These are phyloP conservation scores for Cetonia aurata DNA, from an alignment of 2,888 invertebrate species.

Conservation along the genomic window DNA sequence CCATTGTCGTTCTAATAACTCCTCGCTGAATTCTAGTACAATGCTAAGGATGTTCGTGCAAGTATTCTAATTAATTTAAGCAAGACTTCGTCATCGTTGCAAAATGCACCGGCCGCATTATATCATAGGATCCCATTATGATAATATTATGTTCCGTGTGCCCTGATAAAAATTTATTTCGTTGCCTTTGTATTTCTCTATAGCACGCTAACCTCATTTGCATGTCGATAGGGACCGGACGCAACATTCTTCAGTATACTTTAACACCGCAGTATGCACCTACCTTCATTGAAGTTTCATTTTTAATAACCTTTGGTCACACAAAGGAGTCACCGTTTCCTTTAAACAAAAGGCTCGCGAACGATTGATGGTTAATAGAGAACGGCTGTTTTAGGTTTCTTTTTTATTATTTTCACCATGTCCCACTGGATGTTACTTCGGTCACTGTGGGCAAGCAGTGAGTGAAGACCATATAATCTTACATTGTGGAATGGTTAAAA, in stretches of 20 bases:
- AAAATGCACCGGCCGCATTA: not conserved
- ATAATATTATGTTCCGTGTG: not conserved
- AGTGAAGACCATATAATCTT: too few relatives aligned
- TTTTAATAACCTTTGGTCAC: conserved; percentile 19
- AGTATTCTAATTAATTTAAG: too few relatives aligned
- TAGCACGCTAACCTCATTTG: conserved; percentile 26
- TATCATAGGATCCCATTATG: not conserved
- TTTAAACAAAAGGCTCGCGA: not conserved
- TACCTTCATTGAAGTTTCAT: conserved; percentile 17
- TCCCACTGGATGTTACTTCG: too few relatives aligned
- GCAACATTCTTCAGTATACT: conserved; percentile 28
- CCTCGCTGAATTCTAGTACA: too few relatives aligned
- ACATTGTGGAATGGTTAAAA: too few relatives aligned
- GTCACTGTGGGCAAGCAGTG: too few relatives aligned
- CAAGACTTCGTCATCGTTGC: too few relatives aligned
- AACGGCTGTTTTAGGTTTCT: too few relatives aligned
- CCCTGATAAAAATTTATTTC: conserved; percentile 17
- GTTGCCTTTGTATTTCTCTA: conserved; percentile 15
- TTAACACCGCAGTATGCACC: not conserved
- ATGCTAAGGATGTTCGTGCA: too few relatives aligned
- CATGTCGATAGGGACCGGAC: conserved; percentile 12
- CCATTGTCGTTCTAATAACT: too few relatives aligned
- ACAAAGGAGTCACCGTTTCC: not conserved
- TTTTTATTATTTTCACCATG: too few relatives aligned
- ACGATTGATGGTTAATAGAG: not conserved